Percentiles rank a stretch among this genome's conserved stretches.
These are phyloP conservation scores for Emmelina monodactyla DNA, from an alignment of 2,888 invertebrate species.

Conservation along the genomic window DNA sequence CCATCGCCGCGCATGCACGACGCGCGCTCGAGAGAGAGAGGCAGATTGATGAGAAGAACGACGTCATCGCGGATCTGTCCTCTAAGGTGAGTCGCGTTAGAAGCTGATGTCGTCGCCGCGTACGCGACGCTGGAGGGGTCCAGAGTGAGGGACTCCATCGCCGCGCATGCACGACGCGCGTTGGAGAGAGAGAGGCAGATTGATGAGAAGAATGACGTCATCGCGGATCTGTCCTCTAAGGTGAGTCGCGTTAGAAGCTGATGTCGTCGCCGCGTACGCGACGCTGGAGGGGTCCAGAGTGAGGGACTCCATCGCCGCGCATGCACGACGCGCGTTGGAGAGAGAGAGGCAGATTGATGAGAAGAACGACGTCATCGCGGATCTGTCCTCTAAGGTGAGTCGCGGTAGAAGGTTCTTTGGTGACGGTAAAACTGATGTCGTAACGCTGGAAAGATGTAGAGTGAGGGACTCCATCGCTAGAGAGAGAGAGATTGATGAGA, in stretches of 20 bases:
- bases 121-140: slow-evolving; percentile 79
- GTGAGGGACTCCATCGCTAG: too few species aligned
- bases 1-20: slow-evolving; percentile 78
- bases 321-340: slow-evolving; percentile 77
- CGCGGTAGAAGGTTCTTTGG: too few species aligned
- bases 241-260: slow-evolving; percentile 72
- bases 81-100: slow-evolving; percentile 71
- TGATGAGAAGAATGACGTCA: slow-evolving; percentile 78
- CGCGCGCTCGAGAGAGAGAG: slow-evolving; percentile 79
- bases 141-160: slow-evolving; percentile 77
- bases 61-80: slow-evolving; percentile 80
- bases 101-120: slow-evolving; percentile 77
- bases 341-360: slow-evolving; percentile 82
- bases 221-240: slow-evolving; percentile 83
- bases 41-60: slow-evolving; percentile 81
- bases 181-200: slow-evolving; percentile 82
- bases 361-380: slow-evolving; percentile 79
- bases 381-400: slow-evolving; percentile 79
- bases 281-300: slow-evolving; percentile 78
- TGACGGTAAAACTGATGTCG: too few species aligned
- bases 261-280: slow-evolving; percentile 75
- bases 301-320: slow-evolving; percentile 78
- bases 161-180: slow-evolving; percentile 77
- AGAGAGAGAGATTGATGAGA: too few species aligned
- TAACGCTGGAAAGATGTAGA: too few species aligned